These are phyloP conservation scores for Hydriomena furcata DNA, from an alignment of 2,888 invertebrate genomes.

Conservation along the genomic window DNA sequence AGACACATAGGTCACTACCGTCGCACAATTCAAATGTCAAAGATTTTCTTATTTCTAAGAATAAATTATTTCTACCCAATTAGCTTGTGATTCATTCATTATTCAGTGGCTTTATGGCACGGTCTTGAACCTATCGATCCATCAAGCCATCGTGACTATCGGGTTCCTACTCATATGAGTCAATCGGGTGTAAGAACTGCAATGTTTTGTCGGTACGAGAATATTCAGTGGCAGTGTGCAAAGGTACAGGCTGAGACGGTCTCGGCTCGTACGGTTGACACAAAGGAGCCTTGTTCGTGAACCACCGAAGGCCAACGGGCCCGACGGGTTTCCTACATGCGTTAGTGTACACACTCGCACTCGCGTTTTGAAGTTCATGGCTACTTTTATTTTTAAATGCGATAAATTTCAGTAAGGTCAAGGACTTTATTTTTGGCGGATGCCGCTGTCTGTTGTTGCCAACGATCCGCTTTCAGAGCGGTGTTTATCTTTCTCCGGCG, in stretches of 20 bases:
- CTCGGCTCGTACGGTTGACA: constrained; percentile 48
- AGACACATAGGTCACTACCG: constrained; percentile 27
- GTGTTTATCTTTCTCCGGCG: constrained; percentile 50
- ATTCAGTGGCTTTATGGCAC: constrained; percentile 19
- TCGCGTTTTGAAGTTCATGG: constrained; percentile 73
- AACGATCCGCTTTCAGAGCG: constrained; percentile 58
- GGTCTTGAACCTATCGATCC: constrained; percentile 32
- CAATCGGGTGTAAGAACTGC: constrained; percentile 21
- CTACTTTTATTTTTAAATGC: constrained; percentile 74
- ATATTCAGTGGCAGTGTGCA: constrained; percentile 16
- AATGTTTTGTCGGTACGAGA: constrained; percentile 22
- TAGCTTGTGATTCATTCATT: constrained; percentile 31
- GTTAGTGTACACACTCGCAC: constrained; percentile 57
- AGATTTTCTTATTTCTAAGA: constrained; percentile 27
- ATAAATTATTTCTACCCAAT: constrained; percentile 27
- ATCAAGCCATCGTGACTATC: constrained; percentile 16
- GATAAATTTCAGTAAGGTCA: constrained; percentile 76
- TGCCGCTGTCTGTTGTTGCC: constrained; percentile 60
- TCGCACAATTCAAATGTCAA: constrained; percentile 32
- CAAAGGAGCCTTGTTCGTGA: constrained; percentile 79
- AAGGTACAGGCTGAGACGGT: constrained; percentile 32
- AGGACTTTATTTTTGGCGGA: constrained; percentile 78
- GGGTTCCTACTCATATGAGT: constrained; percentile 24
- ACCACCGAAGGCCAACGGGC: constrained; percentile 75
- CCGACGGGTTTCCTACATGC: constrained; percentile 65